Base-by-base conservation (phyloP, 2,113 vertebrate genomes). In the Ranitomeya variabilis region DNA sequence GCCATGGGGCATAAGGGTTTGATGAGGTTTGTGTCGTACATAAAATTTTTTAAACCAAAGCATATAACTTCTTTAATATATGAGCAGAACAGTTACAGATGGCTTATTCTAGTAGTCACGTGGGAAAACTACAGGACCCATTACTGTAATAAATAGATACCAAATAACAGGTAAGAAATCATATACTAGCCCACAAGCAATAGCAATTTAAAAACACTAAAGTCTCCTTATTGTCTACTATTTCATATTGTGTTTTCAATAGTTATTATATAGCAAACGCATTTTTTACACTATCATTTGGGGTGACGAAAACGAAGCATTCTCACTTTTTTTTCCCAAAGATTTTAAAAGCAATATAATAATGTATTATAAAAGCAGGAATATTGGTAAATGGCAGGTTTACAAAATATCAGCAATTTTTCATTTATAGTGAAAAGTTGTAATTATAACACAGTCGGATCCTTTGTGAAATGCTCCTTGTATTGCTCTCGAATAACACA, bases 11-110 rank as follows among this genome's bases (percentile, higher is more conserved):
- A 95, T 83, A 90, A 93, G 91, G 92, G 93, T 96, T 95, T 97
- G 95, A 96, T 95, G 94, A 94, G 94, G 94, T 96, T 95, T 96
- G 93, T 90, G 31, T 96, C 94, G 94, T 93, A 94, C 79, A 89
- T 94, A 92, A 93, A 94, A 94, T 95, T 96, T 93, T 94, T 93
- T 93, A 93, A 93, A 90, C 94, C 90, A 90, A 93, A 93, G 90
- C 83, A 91, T 88, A 94, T 91, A 93, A 93, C 92, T 93, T 91
- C 91, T 89, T 45, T 31, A 94, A 94, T 94, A 91, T 92, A 93
- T 82, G 91, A 94, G 90, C 7, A 54, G 31, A 76, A 79, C 90
- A 92, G 91, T 90, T 91, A 91, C 90, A 94, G 94, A 95, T 90
- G 92, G 86, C 89, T 94, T 93, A 91, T 80, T 93, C 91, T 91